Base-by-base conservation (phyloP, 2,797 vertebrate species). In the Psittacula echo region DNA sequence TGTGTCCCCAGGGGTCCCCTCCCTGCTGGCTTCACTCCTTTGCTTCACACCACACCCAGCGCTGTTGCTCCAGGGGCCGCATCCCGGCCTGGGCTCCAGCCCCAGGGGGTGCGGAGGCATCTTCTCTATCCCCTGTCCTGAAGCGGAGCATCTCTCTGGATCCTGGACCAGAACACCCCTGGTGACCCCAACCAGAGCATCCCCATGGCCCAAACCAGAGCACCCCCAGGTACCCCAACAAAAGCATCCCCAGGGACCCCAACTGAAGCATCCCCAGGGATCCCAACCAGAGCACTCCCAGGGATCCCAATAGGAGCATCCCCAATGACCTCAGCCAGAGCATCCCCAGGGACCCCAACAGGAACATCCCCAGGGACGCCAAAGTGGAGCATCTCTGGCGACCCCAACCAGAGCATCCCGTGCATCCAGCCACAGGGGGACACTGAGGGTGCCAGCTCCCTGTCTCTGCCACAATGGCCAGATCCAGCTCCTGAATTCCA, bases 401-500 rank as follows among this genome's bases (percentile, higher is more conserved):
- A 53, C 29, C 18, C 39, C 27, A 54, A 26, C 7, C 3, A 1
- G 15, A 62, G 39, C 84, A n/a, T 54, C 84, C 47, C 14, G 2
- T 16, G 53, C 9, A 3, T 10, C 37, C 12, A 10, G 45, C 20
- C 4, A 5, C 9, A 3, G 34, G 66, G 72, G 67, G 26, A 22
- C 67, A 27, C 0, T 5, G 73, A 60, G 75, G 60, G 32, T 89
- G 91, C 89, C 94, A 93, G 72, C 41, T 78, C 80, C 64, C 54
- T 0, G 3, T 47, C 85, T 20, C 13, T 56, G 66, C 72, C 3
- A 8, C 16, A 2, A 16, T 64, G 86, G 67, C 16, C 1, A 2
- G 56, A 68, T 85, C 80, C 94, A 70, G 94, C 80, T 61, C 56
- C 58, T 1, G 44, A 93, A 93, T 93, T 93, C 94, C 94, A 93